These are phyloP conservation scores for Talpa occidentalis DNA, from an alignment of 2,113 vertebrate species.

Conservation along the genomic window DNA sequence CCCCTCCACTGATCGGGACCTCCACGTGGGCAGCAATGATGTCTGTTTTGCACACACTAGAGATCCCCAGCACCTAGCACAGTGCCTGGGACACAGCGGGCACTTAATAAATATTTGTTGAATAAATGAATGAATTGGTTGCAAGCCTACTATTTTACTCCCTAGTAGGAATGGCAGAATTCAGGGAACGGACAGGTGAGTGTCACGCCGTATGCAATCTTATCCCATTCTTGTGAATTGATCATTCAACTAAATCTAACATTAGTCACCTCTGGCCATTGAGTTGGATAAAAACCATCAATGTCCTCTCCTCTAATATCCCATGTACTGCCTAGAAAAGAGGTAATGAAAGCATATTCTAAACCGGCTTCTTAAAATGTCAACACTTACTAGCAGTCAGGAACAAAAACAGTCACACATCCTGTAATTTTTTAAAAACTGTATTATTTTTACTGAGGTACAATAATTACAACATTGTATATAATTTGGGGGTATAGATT, in stretches of 20 bases:
- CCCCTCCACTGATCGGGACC: background rate
- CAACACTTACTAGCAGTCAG: background rate
- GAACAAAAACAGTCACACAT: background rate
- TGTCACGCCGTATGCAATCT: background rate
- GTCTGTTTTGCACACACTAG: too few relatives aligned
- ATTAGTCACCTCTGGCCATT: background rate
- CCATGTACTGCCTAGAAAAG: background rate
- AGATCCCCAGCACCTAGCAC: background rate
- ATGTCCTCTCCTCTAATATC: background rate
- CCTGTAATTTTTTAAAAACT: background rate
- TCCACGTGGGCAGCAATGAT: fast-evolving
- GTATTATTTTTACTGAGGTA: too few relatives aligned
- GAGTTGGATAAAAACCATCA: background rate
- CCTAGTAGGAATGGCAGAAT: background rate
- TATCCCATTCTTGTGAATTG: background rate
- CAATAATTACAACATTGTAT: too few relatives aligned
- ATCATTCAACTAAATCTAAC: background rate
- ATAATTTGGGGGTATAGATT: too few relatives aligned
- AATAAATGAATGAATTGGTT: background rate
- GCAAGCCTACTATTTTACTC: background rate
- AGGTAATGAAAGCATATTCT: background rate
- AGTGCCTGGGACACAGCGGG: background rate
- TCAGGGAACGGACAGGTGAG: background rate
- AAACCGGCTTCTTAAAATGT: background rate
- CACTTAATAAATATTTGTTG: background rate